phyloP scores from a whole-genome alignment of 1,140 invertebrate species.

The Drosophila santomea region DNA sequence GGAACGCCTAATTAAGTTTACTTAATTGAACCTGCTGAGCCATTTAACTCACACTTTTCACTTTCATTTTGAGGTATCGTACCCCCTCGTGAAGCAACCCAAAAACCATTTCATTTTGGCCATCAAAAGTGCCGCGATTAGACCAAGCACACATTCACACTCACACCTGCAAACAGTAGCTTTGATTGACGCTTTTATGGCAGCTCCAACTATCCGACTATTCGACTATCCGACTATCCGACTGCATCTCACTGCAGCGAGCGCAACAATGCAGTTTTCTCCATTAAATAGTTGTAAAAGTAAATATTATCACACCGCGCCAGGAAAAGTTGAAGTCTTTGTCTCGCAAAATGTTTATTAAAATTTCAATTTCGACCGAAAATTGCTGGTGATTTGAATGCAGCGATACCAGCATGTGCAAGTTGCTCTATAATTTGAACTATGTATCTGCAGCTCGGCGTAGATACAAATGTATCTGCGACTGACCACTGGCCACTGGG shows the following conservation, averaged over 20 bases:
- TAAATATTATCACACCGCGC: constrained; percentile 50
- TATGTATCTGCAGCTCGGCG: not conserved
- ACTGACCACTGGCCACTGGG: constrained; percentile 5
- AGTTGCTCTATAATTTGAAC: constrained; percentile 25
- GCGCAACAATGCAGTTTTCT: constrained; percentile 39
- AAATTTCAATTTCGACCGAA: constrained; percentile 29
- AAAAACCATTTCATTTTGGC: constrained; percentile 34
- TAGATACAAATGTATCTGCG: constrained; percentile 7
- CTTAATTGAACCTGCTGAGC: constrained; percentile 2
- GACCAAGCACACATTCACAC: constrained; percentile 20
- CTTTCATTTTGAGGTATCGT: constrained; percentile 48
- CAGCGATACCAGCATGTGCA: constrained; percentile 24
- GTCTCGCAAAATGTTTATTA: constrained; percentile 34
- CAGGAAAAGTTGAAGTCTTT: constrained; percentile 19
- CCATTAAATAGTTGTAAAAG: constrained; percentile 54
- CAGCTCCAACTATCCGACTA: constrained; percentile 19
- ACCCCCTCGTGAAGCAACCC: not conserved
- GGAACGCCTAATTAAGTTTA: constrained; percentile 1
- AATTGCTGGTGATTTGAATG: constrained; percentile 44
- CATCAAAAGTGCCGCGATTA: constrained; percentile 56
- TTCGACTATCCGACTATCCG: not conserved
- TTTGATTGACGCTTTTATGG: constrained; percentile 47
- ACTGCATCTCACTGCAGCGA: constrained; percentile 5
- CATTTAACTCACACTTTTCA: constrained; percentile 57
- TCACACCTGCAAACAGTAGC: constrained; percentile 44